These are phyloP conservation scores for Acrobasis repandana DNA, from an alignment of 2,888 invertebrate genomes.

Conservation along the genomic window DNA sequence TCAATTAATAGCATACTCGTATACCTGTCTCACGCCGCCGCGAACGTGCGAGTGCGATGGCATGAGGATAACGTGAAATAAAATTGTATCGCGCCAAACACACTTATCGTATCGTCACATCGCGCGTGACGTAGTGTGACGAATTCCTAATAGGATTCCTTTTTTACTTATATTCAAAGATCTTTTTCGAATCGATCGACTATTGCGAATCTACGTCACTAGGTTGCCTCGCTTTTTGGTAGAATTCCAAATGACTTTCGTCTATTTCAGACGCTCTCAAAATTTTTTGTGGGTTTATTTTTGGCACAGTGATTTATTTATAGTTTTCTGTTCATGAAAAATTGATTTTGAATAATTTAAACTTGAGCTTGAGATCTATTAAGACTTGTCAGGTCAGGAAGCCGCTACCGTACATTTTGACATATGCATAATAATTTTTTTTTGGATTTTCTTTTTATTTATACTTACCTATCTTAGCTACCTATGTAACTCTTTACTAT, in stretches of 20 bases:
- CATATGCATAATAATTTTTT: too few species aligned
- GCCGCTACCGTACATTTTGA: too few species aligned
- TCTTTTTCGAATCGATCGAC: not conserved
- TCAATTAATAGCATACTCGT: conserved; percentile 46
- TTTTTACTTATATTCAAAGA: conserved; percentile 20
- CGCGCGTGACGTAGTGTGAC: conserved; percentile 21
- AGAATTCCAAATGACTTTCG: not conserved
- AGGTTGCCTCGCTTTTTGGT: not conserved
- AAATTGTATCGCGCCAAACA: conserved; percentile 53
- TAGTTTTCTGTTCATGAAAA: too few species aligned
- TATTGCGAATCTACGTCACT: conserved; percentile 5
- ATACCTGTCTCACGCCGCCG: conserved; percentile 34
- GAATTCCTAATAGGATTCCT: conserved; percentile 16
- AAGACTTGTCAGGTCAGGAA: too few species aligned
- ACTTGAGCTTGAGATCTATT: too few species aligned
- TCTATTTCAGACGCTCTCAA: not conserved
- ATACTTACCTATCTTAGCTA: too few species aligned
- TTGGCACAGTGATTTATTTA: not conserved
- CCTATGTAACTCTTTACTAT: too few species aligned
- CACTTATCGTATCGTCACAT: conserved; percentile 40
- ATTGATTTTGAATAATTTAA: too few species aligned
- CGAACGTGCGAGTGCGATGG: conserved; percentile 54
- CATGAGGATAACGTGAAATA: conserved; percentile 74
- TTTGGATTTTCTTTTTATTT: too few species aligned
- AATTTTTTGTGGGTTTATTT: too few species aligned